Evolutionary conservation across 2,888 invertebrate species (phyloP).

Genomic region (Ditylenchus weischeri): DNA sequence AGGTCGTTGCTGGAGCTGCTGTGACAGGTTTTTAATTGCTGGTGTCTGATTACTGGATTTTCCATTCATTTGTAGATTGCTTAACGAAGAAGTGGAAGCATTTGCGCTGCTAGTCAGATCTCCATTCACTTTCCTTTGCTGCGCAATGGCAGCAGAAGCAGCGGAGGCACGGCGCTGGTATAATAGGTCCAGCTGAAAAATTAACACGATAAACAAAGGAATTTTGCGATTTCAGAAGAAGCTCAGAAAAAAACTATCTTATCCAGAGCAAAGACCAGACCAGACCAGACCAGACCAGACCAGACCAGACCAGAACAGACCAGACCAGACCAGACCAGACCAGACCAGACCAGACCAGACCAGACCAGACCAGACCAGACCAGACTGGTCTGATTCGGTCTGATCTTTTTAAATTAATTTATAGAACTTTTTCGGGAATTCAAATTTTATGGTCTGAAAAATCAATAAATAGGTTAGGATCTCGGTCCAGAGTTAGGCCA

Average conservation of each 20-base stretch:
- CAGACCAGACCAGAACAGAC: too few species aligned
- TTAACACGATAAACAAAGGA: neutral
- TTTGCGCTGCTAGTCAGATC: constrained; percentile 17
- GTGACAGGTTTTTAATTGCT: constrained; percentile 1
- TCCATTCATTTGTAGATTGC: neutral
- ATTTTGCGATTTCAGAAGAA: neutral
- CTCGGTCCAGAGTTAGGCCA: too few species aligned
- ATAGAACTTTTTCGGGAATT: too few species aligned
- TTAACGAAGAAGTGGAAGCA: neutral
- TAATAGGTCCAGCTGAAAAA: constrained; percentile 82
- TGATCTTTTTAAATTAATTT: too few species aligned
- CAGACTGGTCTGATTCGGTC: too few species aligned
- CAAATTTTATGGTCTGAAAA: too few species aligned
- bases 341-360: too few species aligned
- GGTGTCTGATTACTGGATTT: constrained; percentile 7
- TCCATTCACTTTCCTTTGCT: constrained; percentile 43
- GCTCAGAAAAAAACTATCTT: neutral
- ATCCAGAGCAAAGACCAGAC: too few species aligned
- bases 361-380: too few species aligned
- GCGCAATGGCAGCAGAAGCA: constrained; percentile 74
- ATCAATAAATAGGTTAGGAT: too few species aligned
- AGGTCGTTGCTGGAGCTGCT: constrained; percentile 37
- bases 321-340: too few species aligned
- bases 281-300: too few species aligned
- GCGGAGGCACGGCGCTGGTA: constrained; percentile 64